Percentiles rank a stretch among this genome's conserved stretches.
phyloP scores from a whole-genome alignment of 2,888 invertebrate species.

The Eupithecia inturbata region DNA sequence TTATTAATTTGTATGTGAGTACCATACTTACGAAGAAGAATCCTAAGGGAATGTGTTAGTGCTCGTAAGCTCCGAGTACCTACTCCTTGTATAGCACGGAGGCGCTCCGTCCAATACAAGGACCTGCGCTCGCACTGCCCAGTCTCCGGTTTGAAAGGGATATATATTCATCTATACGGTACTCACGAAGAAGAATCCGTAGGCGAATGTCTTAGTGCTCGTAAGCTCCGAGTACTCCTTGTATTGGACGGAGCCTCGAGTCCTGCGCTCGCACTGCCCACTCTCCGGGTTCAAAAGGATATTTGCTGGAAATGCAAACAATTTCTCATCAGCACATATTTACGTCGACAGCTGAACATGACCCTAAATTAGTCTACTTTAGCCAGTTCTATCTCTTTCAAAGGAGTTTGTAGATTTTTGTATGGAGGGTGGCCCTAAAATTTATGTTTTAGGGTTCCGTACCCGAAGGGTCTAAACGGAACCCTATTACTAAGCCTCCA shows the following conservation, averaged over 20 bases:
- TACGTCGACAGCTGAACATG: not conserved
- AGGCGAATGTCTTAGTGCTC: not conserved
- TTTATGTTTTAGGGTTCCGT: too few relatives aligned
- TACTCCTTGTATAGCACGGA: slow-evolving; percentile 2
- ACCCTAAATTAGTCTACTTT: too few relatives aligned
- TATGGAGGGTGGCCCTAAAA: too few relatives aligned
- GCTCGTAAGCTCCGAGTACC: not conserved
- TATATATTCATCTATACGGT: too few relatives aligned
- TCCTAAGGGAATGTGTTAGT: not conserved
- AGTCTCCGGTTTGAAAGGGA: not conserved
- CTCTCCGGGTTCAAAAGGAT: not conserved
- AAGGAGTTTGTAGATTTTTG: too few relatives aligned
- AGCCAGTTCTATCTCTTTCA: too few relatives aligned
- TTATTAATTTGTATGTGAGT: too few relatives aligned
- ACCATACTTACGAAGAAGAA: not conserved
- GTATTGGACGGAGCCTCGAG: not conserved
- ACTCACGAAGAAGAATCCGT: slow-evolving; percentile 5
- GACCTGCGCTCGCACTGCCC: not conserved
- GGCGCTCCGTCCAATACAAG: too few relatives aligned
- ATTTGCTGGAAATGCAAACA: not conserved
- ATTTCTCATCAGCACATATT: not conserved
- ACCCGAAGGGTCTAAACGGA: too few relatives aligned
- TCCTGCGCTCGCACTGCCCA: not conserved
- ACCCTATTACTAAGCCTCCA: too few relatives aligned
- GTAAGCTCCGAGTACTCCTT: not conserved